Base-by-base conservation (phyloP, 2,888 invertebrate genomes). In the Eupithecia pulchellata region DNA sequence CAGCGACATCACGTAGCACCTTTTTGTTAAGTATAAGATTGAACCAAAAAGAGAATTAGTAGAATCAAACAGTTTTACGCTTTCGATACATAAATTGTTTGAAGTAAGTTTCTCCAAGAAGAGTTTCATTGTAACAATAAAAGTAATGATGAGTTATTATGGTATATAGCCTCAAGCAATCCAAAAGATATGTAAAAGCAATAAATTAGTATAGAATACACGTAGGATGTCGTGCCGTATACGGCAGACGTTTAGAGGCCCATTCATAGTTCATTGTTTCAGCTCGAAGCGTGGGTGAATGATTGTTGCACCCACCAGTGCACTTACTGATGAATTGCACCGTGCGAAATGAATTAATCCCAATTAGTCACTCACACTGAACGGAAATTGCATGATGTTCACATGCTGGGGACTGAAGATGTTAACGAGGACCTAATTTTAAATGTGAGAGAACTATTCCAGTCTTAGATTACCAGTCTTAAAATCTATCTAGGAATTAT, bases 261-360 rank as follows among this genome's bases (percentile, higher is more conserved):
- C 84, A 84, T 86, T 85, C 83, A 80, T 78, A 80, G 79, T 79
- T 82, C 83, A 91, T 91, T 91, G 92, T 92, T 88, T 88, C 79
- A 84, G 77, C 64, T 69, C 68, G 61, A 66, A 73, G 84, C 85
- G 91, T 91, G 87, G 91, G 90, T 78, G 86, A 86, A 80, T 82
- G 83, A 88, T 87, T 89, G 89, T 89, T 90, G 90, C 90, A 90
- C 91, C 91, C 91, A 91, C 92, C 79, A 79, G 82, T 80, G 79
- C 80, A 79, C 83, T 86, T 83, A 81, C 80, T 88, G 86, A 91
- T 89, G 83, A 87, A 91, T 90, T 89, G 86, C 89, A 88, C 77
- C 82, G 85, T 85, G 84, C 83, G 82, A 87, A 52, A 85, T 86
- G 78, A 87, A 91, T 91, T 88, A 88, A 88, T 88, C 86, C 86